Evolutionary conservation across 1,140 invertebrate species (phyloP), one percentile per base, ranked within the genome.

Genomic region (Adelges cooleyi): DNA sequence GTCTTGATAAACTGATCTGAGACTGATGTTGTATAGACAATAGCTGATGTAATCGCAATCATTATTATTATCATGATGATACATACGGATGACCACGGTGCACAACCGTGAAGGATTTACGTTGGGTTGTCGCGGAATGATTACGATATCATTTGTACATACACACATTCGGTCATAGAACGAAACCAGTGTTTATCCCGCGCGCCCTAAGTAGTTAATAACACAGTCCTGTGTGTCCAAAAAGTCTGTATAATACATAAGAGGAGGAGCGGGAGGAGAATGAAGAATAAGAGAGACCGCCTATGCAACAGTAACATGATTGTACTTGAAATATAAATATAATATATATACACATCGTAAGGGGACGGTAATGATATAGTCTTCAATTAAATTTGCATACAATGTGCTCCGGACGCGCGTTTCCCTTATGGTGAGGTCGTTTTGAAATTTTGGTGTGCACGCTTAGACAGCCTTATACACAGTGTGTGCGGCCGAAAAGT

Each of bases 131-230:
- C 56, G 15, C 40, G 40, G n/a, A n/a, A n/a, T n/a, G n/a, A n/a
- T 4, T 44, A 44, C 15, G n/a, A 44, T 17, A n/a, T 11, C 15
- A n/a, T 4, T 44, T 8, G 3, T 44, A 44, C 40, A 17, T 17
- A 17, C n/a, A n/a, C 10, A 15, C n/a, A 17, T 44, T 44, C 3
- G n/a, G n/a, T n/a, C 40, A 15, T 4, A n/a, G 11, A 8, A 44
- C 56, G 40, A 62, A 48, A 48, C 56, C 42, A 29, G 56, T 62
- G 56, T 62, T 62, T 62, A 62, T 62, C 40, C 40, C 56, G 56
- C 56, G 56, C 56, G 56, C 56, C 56, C 56, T 62, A 48, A 59
- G 54, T 62, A 62, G 56, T 62, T 48, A 62, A 48, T 62, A 48
- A 62, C 42, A 62, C 40, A 29, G 42, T 11, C 25, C 53, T 36